These are phyloP conservation scores for Myotis brandtii DNA, from an alignment of 2,113 vertebrate genomes.

Conservation along the genomic window DNA sequence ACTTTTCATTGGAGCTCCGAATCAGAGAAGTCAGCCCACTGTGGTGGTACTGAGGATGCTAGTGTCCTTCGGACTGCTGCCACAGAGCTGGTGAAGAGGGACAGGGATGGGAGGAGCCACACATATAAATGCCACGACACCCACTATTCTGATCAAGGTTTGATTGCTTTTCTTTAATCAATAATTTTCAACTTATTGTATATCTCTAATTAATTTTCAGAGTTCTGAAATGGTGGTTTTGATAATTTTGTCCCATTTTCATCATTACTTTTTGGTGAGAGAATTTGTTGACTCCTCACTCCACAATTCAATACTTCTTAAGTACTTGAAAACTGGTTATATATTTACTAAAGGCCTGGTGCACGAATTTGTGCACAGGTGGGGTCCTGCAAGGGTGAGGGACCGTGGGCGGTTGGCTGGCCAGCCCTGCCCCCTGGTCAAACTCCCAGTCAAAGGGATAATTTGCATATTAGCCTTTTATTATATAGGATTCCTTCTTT, in stretches of 20 bases:
- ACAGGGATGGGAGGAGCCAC: neutral
- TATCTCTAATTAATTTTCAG: too few species aligned
- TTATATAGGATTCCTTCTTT: neutral
- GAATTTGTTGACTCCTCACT: neutral
- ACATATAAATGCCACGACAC: neutral
- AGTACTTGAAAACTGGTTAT: neutral
- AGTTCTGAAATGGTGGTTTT: neutral
- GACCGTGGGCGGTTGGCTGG: too few species aligned
- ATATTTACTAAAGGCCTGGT: too few species aligned
- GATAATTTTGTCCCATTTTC: neutral
- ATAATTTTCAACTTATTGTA: neutral
- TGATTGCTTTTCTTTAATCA: neutral
- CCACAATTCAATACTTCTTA: neutral
- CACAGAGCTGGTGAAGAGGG: fast-evolving
- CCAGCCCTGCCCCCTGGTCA: too few species aligned
- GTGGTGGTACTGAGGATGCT: neutral
- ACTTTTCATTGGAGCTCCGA: neutral
- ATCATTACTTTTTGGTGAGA: neutral
- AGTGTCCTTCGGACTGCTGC: neutral
- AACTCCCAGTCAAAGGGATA: too few species aligned
- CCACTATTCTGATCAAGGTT: neutral
- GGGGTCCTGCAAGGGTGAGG: too few species aligned
- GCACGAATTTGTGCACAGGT: too few species aligned
- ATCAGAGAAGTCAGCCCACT: neutral
- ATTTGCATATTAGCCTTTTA: too few species aligned